A percentile compares a stretch with the other conserved stretches of the same genome.
phyloP scores from a whole-genome alignment of 1,140 invertebrate genomes.

The Caenorhabditis tropicalis region DNA sequence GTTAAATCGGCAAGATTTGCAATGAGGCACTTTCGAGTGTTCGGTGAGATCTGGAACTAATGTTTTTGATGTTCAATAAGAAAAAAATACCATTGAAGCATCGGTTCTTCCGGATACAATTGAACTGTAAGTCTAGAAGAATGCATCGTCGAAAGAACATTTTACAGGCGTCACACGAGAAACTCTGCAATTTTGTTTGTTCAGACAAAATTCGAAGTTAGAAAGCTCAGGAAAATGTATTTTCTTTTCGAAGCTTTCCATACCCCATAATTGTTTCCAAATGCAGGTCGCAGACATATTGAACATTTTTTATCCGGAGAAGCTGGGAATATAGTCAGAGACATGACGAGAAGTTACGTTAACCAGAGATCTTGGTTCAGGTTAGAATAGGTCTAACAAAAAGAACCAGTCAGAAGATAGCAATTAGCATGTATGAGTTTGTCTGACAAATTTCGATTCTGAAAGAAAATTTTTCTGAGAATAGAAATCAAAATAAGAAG shows the following conservation, averaged over 20 bases:
- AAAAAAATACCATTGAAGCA: background rate
- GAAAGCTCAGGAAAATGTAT: too few relatives aligned
- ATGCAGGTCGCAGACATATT: background rate
- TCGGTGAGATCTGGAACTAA: background rate
- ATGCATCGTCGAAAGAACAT: background rate
- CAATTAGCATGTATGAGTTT: too few relatives aligned
- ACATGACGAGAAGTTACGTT: background rate
- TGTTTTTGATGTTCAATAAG: too few relatives aligned
- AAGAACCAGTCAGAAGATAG: too few relatives aligned
- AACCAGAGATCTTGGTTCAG: background rate
- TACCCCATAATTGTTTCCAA: background rate
- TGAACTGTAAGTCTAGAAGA: background rate
- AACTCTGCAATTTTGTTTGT: background rate
- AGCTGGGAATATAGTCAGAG: background rate
- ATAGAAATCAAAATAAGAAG: too few relatives aligned
- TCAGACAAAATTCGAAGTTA: background rate
- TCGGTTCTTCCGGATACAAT: background rate
- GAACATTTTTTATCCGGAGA: background rate
- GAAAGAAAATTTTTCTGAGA: too few relatives aligned
- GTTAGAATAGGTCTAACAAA: too few relatives aligned
- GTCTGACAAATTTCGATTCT: too few relatives aligned
- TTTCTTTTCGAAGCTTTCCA: too few relatives aligned
- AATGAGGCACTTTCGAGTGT: background rate
- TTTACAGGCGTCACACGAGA: constrained; percentile 9
- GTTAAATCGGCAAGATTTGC: background rate